Base-by-base conservation (phyloP, 1,140 invertebrate genomes). In the Drosophila pectinifera region DNA sequence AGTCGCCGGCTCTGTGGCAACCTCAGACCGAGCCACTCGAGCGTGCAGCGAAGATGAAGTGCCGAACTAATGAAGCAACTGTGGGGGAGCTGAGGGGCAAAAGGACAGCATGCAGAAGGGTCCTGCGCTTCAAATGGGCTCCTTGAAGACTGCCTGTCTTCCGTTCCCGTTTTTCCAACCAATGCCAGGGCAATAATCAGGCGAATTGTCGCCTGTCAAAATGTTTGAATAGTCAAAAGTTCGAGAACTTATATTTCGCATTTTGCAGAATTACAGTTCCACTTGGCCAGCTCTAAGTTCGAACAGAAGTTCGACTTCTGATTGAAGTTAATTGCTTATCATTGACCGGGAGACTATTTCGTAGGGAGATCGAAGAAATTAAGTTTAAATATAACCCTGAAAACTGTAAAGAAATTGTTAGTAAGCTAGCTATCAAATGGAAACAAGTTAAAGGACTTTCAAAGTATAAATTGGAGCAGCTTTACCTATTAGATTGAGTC, bases 141-240 rank as follows among this genome's bases (percentile, higher is more conserved):
- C 28, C 48, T 16, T 48, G 26, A 53, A 70, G 28, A 49, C 31
- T 41, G 39, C n/a, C 55, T 49, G n/a, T 45, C 41, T 36, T n/a
- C 42, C 18, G 34, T 38, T 18, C 45, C 16, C 48, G 43, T 24
- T 26, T 28, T 58, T 54, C 24, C 57, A n/a, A 31, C 43, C 38
- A 51, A 51, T 70, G 58, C 49, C 46, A 65, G 64, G 56, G 64
- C 65, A 81, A 88, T 78, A 86, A 88, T 86, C 82, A 82, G 78
- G 74, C 78, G 79, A 86, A 85, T 85, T 86, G 82, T 73, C 82
- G 78, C 82, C 79, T 81, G 82, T 85, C 82, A 86, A 79, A 83
- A 65, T 81, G 73, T 81, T 65, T 61, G 77, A 78, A 59, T 78
- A 61, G 67, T 68, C 56, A 48, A 79, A 84, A 82, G 80, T 83